Percentiles rank a stretch among this genome's conserved stretches.
Evolutionary conservation across 1,140 invertebrate genomes (phyloP).

Genomic region (Polypedilum vanderplanki): DNA sequence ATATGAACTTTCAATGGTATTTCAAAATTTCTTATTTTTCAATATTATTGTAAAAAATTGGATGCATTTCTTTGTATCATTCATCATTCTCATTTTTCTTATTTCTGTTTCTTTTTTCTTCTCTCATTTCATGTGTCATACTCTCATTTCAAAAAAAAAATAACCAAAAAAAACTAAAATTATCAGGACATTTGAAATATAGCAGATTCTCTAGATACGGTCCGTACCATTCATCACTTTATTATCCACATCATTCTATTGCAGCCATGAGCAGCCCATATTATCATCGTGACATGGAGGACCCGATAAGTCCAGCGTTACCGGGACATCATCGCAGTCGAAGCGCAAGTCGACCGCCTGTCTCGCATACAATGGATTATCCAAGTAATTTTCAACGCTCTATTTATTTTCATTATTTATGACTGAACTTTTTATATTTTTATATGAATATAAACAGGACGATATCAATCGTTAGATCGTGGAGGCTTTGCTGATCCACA

Average conservation of each 20-base stretch:
- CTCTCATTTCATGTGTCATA: slow-evolving; percentile 8
- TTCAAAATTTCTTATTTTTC: not conserved
- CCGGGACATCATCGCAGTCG: slow-evolving; percentile 56
- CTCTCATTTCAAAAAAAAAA: slow-evolving; percentile 19
- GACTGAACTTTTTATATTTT: slow-evolving; percentile 7
- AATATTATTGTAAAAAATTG: not conserved
- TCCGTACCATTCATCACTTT: slow-evolving; percentile 46
- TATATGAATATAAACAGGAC: slow-evolving; percentile 36
- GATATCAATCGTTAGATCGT: slow-evolving; percentile 72
- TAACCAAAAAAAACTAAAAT: not conserved
- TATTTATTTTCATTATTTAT: not conserved
- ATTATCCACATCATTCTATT: slow-evolving; percentile 49
- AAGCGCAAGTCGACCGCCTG: slow-evolving; percentile 51
- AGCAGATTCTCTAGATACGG: slow-evolving; percentile 54
- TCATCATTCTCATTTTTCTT: not conserved
- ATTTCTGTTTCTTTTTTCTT: slow-evolving; percentile 29
- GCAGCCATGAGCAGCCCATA: slow-evolving; percentile 55
- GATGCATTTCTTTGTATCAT: slow-evolving; percentile 2
- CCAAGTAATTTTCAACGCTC: slow-evolving; percentile 37
- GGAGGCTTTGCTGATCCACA: slow-evolving; percentile 54
- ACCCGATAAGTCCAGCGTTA: slow-evolving; percentile 62
- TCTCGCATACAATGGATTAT: slow-evolving; percentile 47
- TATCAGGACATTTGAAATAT: slow-evolving; percentile 26
- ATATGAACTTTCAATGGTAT: too few relatives aligned
- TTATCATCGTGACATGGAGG: slow-evolving; percentile 61